Percentiles rank a stretch among this genome's conserved stretches.
These are phyloP conservation scores for Lasiurus borealis DNA, from an alignment of 2,113 vertebrate species.

Conservation along the genomic window DNA sequence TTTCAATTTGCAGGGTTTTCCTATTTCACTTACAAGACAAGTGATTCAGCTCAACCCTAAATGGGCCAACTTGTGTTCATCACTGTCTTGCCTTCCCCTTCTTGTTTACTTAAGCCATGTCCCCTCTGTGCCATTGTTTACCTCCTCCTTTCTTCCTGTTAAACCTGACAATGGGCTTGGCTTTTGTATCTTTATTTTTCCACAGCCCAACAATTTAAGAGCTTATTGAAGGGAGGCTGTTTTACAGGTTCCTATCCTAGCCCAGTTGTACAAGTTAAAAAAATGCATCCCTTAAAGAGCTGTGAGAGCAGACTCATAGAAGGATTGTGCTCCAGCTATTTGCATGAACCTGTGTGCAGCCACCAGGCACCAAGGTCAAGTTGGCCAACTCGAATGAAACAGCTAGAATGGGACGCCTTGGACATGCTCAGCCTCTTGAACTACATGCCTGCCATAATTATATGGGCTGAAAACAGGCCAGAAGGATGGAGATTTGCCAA, in stretches of 20 bases:
- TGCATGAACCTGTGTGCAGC: background rate
- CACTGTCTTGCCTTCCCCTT: background rate
- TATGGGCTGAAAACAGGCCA: background rate
- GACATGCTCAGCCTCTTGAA: background rate
- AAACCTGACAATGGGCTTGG: background rate
- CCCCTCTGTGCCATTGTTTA: background rate
- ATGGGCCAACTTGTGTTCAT: background rate
- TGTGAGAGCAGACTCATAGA: background rate
- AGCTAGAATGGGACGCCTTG: background rate
- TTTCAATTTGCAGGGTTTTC: background rate
- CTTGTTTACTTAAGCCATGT: background rate
- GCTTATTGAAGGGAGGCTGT: background rate
- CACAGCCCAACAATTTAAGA: background rate
- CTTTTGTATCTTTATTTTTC: background rate
- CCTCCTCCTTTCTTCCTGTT: background rate
- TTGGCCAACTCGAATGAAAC: background rate
- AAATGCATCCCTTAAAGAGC: constrained; percentile 44
- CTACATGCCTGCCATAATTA: constrained; percentile 42
- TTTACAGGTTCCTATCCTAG: background rate
- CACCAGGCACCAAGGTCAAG: background rate
- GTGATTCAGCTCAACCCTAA: background rate
- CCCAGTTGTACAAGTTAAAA: background rate
- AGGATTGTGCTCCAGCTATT: constrained; percentile 25
- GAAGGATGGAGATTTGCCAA: constrained; percentile 57
- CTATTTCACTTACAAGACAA: constrained; percentile 7